Percentiles rank a stretch among this genome's conserved stretches.
Conservation (phyloP, 2,888 invertebrate species). For the Rosalia funebris region DNA sequence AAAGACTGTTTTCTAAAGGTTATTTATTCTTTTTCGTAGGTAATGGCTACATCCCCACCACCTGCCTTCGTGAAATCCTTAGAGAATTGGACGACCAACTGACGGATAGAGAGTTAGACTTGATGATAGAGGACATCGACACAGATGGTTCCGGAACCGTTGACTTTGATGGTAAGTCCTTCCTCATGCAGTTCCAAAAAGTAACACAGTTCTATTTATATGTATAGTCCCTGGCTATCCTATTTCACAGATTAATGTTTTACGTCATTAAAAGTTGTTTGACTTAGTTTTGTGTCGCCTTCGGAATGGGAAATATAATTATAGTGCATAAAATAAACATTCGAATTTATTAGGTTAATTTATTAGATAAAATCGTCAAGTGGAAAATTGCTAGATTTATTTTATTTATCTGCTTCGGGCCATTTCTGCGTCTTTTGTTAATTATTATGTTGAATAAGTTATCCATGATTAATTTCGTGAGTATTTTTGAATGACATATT, state of each 20-base stretch:
- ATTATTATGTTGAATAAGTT: no score
- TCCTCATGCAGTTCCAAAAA: no score
- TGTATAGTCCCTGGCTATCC: no score
- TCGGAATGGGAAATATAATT: constrained; percentile 14
- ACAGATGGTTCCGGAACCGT: constrained; percentile 98
- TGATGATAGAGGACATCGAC: constrained; percentile 98
- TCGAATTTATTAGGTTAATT: constrained; percentile 22
- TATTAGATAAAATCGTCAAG: constrained; percentile 6
- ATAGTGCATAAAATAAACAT: constrained; percentile 6
- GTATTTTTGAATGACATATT: no score
- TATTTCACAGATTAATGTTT: constrained; percentile 13
- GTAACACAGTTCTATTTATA: constrained; percentile 14
- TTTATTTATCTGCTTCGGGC: neutral
- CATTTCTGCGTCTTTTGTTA: no score
- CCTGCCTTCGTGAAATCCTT: constrained; percentile 92
- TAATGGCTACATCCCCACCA: constrained; percentile 92
- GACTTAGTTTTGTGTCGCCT: constrained; percentile 8
- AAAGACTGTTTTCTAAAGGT: no score
- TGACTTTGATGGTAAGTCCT: constrained; percentile 91
- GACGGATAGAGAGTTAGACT: constrained; percentile 92
- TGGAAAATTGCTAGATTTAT: constrained; percentile 1
- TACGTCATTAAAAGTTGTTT: constrained; percentile 25
- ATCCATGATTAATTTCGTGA: no score
- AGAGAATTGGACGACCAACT: constrained; percentile 95
- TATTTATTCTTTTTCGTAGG: constrained; percentile 63